Conservation (phyloP, 1,140 invertebrate species). For the Epicauta chinensis region DNA sequence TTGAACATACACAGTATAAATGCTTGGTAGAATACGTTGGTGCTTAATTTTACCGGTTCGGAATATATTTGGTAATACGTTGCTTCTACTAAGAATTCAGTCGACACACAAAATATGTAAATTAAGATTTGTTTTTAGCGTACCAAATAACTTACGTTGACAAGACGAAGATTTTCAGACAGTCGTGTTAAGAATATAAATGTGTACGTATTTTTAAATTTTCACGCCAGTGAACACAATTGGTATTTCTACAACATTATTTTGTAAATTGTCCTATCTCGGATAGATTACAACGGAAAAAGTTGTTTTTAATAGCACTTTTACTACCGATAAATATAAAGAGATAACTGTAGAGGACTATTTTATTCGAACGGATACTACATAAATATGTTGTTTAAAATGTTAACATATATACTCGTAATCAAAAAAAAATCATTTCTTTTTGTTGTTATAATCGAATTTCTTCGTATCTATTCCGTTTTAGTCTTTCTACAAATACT, state of each 20-base stretch:
- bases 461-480: no score
- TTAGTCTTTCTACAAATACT: no score
- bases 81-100: constrained; percentile 11
- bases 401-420: no score
- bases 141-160: constrained; percentile 22
- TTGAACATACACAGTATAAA: constrained; percentile 1
- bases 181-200: constrained; percentile 21
- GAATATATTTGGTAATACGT: constrained; percentile 2
- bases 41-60: constrained; percentile 8
- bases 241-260: constrained; percentile 10
- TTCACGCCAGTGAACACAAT: constrained; percentile 9
- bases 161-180: constrained; percentile 22
- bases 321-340: no score
- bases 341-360: no score
- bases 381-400: no score
- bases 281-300: neutral
- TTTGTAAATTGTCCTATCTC: constrained; percentile 16
- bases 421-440: no score
- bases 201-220: constrained; percentile 21
- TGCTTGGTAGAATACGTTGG: neutral
- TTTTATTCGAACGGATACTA: no score
- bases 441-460: no score
- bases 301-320: no score
- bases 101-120: constrained; percentile 23
- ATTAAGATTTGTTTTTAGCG: constrained; percentile 29